These are phyloP conservation scores for Apis dorsata DNA, from an alignment of 1,140 invertebrate species.

Conservation along the genomic window DNA sequence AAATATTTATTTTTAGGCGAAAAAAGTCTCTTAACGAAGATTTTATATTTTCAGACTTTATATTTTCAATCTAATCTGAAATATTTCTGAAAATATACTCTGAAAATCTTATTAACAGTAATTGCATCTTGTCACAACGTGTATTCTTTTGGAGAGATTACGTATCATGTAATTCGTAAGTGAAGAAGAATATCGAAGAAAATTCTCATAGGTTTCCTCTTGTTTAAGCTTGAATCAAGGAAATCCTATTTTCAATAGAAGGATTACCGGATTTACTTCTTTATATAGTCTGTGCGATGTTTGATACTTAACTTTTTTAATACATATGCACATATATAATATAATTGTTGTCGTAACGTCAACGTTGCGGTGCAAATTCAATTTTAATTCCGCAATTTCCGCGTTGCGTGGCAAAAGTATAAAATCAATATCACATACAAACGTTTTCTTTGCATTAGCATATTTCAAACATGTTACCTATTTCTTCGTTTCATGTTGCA, in stretches of 20 bases:
- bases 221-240: not conserved
- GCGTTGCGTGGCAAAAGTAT: not conserved
- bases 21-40: no score
- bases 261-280: not conserved
- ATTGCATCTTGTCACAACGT: not conserved
- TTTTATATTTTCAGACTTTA: no score
- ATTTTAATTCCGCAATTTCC: not conserved
- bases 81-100: accelerated
- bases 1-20: no score
- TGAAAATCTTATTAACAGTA: no score
- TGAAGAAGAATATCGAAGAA: accelerated
- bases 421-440: slow-evolving; percentile 9
- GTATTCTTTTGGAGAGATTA: not conserved
- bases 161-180: not conserved
- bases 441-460: not conserved
- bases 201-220: not conserved
- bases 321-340: no score
- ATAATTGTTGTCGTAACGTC: not conserved
- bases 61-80: not conserved
- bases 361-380: not conserved
- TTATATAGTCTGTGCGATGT: not conserved
- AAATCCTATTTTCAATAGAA: not conserved
- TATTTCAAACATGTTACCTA: not conserved
- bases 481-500: not conserved
- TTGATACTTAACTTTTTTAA: not conserved